Evolutionary conservation across 1,140 invertebrate species (phyloP).

Genomic region (Mamestra configurata): DNA sequence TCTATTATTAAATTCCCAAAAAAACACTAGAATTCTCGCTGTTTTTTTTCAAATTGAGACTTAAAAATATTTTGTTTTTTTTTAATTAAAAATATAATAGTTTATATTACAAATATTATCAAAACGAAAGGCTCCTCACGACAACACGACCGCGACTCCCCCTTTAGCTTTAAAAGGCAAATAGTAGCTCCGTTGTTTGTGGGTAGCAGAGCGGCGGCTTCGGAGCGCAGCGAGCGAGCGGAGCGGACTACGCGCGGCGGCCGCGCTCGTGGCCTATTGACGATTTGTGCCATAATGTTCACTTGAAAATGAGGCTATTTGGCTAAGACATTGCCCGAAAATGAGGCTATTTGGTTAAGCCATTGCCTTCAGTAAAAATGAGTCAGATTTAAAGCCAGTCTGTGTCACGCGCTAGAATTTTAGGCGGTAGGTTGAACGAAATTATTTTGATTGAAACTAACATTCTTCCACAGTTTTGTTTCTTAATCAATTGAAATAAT

Average conservation of each 20-base stretch:
- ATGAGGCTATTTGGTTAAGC: not conserved
- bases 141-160: slow-evolving; percentile 10
- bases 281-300: slow-evolving; percentile 29
- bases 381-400: too few species aligned
- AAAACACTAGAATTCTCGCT: too few species aligned
- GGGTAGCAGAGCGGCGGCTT: slow-evolving; percentile 52
- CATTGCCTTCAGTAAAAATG: too few species aligned
- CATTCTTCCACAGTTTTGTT: too few species aligned
- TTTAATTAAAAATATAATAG: not conserved
- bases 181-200: slow-evolving; percentile 51
- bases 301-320: not conserved
- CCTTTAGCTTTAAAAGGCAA: slow-evolving; percentile 16
- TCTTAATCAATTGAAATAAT: too few species aligned
- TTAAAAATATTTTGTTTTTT: too few species aligned
- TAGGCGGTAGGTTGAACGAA: not conserved
- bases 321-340: not conserved
- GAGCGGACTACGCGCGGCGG: slow-evolving; percentile 40
- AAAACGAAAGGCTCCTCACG: slow-evolving; percentile 34
- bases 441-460: too few species aligned
- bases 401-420: too few species aligned
- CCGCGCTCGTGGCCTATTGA: slow-evolving; percentile 55
- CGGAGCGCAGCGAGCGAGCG: slow-evolving; percentile 45
- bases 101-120: slow-evolving; percentile 26
- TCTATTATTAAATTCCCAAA: not conserved
- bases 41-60: too few species aligned